Conservation (phyloP, 2,888 invertebrate species). For the Dolichomitus sp. region DNA sequence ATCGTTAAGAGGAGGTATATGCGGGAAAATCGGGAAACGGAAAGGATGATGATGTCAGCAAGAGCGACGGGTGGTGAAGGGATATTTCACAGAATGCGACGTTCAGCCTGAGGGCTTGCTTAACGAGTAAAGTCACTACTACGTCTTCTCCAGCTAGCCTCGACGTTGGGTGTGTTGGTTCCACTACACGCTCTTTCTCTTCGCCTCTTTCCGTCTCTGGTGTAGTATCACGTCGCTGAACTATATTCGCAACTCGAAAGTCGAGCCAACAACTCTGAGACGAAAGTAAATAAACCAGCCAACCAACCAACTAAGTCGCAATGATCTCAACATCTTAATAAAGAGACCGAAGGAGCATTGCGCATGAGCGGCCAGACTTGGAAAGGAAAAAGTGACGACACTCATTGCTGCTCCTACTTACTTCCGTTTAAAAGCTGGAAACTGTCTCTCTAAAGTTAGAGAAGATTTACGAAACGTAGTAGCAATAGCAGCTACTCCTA, state of each 20-base stretch:
- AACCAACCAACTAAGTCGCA: conserved; percentile 79
- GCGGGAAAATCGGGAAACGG: conserved; percentile 51
- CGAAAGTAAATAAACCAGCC: conserved; percentile 67
- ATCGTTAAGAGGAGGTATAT: conserved; percentile 21
- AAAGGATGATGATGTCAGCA: conserved; percentile 16
- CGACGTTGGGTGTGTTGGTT: conserved; percentile 47
- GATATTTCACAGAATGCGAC: conserved; percentile 62
- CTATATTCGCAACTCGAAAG: conserved; percentile 67
- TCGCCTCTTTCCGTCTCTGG: conserved; percentile 44
- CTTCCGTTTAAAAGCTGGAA: neutral
- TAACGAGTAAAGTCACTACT: conserved; percentile 81
- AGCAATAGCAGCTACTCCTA: neutral
- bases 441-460: neutral
- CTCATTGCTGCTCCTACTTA: neutral
- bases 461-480: neutral
- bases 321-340: conserved; percentile 73
- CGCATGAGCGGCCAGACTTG: neutral
- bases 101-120: conserved; percentile 77
- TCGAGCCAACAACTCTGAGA: conserved; percentile 76
- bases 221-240: conserved; percentile 56
- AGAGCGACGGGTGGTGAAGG: conserved; percentile 26
- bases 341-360: conserved; percentile 1
- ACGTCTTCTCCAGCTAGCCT: conserved; percentile 50
- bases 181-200: conserved; percentile 40
- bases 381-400: conserved; percentile 2